These are phyloP conservation scores for Cettia cetti DNA, from an alignment of 2,113 vertebrate species.

Conservation along the genomic window DNA sequence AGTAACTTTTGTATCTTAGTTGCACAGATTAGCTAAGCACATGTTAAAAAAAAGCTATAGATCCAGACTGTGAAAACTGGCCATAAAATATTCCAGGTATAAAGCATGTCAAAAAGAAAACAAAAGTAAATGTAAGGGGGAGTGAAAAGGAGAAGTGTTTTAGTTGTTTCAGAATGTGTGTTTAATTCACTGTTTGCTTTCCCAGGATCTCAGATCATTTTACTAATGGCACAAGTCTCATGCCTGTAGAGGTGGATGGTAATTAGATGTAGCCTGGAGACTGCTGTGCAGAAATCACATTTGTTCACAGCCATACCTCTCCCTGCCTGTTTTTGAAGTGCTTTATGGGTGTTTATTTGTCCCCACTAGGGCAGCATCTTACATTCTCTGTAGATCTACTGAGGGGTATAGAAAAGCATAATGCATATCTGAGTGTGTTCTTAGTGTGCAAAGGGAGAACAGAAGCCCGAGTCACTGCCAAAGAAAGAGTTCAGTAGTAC, in stretches of 20 bases:
- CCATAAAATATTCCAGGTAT: neutral
- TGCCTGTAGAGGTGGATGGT: neutral
- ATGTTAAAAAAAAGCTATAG: neutral
- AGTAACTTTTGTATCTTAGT: neutral
- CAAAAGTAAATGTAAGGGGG: neutral
- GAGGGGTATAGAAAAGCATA: neutral
- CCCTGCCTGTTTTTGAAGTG: neutral
- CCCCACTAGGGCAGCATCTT: neutral
- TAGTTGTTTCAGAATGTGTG: neutral
- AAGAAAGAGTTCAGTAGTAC: neutral
- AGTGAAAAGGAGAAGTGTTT: neutral
- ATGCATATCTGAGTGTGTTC: fast-evolving
- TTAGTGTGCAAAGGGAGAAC: neutral
- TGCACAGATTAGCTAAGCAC: neutral
- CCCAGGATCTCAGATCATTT: neutral
- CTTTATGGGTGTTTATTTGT: neutral
- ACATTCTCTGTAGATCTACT: neutral
- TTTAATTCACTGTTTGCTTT: neutral
- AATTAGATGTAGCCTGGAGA: neutral
- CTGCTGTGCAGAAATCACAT: neutral
- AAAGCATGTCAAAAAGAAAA: neutral
- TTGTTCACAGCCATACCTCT: neutral
- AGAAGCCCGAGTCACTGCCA: neutral
- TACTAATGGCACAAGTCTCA: neutral
- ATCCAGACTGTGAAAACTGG: neutral